Conservation (phyloP, 2,113 vertebrate species). For the Psilopogon haemacephalus region DNA sequence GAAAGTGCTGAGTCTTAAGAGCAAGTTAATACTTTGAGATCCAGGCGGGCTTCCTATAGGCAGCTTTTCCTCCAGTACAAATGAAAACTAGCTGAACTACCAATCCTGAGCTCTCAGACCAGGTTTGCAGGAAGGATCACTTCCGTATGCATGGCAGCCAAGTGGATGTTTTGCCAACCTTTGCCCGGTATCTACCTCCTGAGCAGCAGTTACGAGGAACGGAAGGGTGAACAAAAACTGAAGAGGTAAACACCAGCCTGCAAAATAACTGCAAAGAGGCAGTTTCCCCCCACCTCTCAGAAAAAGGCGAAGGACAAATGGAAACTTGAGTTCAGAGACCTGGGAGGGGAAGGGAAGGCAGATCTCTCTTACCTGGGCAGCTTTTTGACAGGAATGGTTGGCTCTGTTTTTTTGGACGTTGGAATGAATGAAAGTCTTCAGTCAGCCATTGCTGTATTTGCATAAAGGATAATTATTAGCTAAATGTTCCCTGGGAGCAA, state of each 20-base stretch:
- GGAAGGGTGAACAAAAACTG: not conserved
- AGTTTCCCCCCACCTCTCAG: not conserved
- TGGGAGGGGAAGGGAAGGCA: not conserved
- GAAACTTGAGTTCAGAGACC: not conserved
- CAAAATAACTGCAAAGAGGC: not conserved
- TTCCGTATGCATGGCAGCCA: not conserved
- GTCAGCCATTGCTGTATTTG: conserved; percentile 10
- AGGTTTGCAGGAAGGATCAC: not conserved
- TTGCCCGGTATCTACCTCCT: not conserved
- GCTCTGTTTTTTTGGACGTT: not conserved
- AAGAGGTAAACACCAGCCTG: not conserved
- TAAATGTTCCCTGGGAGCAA: not conserved
- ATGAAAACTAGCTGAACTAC: not conserved
- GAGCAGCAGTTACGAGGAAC: not conserved
- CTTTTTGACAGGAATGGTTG: not conserved
- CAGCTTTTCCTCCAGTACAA: not conserved
- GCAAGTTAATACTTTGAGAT: not conserved
- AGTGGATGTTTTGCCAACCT: not conserved
- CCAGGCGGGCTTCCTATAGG: not conserved
- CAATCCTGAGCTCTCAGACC: not conserved
- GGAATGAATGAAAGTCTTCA: conserved; percentile 39
- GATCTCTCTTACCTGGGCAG: conserved; percentile 42
- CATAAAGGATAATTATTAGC: conserved; percentile 43
- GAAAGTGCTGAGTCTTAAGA: not conserved
- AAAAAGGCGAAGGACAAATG: not conserved